Base-by-base conservation (phyloP, 92 coral and sea anemone species). In the Hydrozoanthus gracilis region DNA sequence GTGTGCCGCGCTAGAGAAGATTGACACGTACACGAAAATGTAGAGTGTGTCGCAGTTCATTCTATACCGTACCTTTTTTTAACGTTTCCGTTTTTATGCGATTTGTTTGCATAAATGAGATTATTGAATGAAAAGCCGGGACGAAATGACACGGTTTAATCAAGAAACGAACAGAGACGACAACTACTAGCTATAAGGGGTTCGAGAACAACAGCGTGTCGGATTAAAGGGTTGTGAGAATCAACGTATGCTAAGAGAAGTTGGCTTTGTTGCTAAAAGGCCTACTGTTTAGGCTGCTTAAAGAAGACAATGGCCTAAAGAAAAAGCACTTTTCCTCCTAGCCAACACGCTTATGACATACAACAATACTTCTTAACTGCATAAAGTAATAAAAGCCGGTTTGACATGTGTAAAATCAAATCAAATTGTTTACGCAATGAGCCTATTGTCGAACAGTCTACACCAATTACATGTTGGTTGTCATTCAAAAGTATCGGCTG, bases 401-500 rank as follows among this genome's bases (percentile, higher is more conserved):
- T 74, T 94, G 98, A 91, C 94, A 94, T 94, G 91, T 92, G 94
- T 86, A 94, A 94, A 94, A 92, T 89, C 92, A 77, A 87, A 74
- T 82, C 91, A 76, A 78, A 78, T 88, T 94, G 89, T 88, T 92
- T 94, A 90, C 91, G 91, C 88, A 82, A 82, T 87, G 86, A 83
- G 67, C 77, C 92, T 83, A 92, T 87, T 92, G 95, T 78, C 88
- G 86, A 89, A 85, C 87, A 86, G 86, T 91, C 83, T 79, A 88
- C 91, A 89, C 79, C 89, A 89, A 92, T 91, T 94, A 91, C 88
- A 87, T 84, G 85, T 82, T 84, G 69, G 58, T 85, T 87, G 95
- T 91, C 91, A 92, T 79, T 88, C 88, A 93, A 87, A 68, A 12
- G 39, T 27, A 45, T 64, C 78, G 60, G 50, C 82, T 84, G 44